A percentile compares a stretch with the other conserved stretches of the same genome.
phyloP scores from a whole-genome alignment of 2,113 vertebrate species.

The Dipodomys stephensi region DNA sequence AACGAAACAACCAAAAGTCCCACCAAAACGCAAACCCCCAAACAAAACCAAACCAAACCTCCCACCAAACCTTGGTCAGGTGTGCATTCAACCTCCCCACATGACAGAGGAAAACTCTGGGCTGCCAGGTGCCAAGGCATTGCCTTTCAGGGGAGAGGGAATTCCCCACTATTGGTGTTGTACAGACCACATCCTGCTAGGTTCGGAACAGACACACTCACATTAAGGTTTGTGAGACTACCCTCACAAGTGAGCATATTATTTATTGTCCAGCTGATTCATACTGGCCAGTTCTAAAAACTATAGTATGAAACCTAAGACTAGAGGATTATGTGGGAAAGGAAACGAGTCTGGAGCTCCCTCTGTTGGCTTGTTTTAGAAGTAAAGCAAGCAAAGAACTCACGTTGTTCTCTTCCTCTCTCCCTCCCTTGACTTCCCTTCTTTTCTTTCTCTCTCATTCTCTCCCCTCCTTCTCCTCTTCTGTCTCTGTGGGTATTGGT shows the following conservation, averaged over 20 bases:
- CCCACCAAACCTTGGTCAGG: background rate
- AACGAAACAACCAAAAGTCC: too few relatives aligned
- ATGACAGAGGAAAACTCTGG: background rate
- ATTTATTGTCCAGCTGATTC: background rate
- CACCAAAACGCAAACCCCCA: too few relatives aligned
- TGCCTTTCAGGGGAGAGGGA: too few relatives aligned
- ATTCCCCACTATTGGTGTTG: background rate
- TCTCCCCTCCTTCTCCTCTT: too few relatives aligned
- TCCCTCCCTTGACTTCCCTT: too few relatives aligned
- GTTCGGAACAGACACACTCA: background rate
- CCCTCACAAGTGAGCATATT: background rate
- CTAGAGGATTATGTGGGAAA: background rate
- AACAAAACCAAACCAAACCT: too few relatives aligned
- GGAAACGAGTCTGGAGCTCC: background rate
- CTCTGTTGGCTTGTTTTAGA: slow-evolving; percentile 27
- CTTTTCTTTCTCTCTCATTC: too few relatives aligned
- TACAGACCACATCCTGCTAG: background rate
- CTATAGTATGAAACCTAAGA: too few relatives aligned
- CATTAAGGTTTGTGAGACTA: background rate
- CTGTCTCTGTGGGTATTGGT: too few relatives aligned
- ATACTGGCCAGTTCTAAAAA: background rate
- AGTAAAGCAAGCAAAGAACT: background rate
- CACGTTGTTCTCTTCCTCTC: too few relatives aligned
- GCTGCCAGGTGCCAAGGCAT: background rate
- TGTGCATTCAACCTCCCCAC: background rate